Base-by-base conservation (phyloP, 2,113 vertebrate genomes). In the Entosphenus tridentatus region DNA sequence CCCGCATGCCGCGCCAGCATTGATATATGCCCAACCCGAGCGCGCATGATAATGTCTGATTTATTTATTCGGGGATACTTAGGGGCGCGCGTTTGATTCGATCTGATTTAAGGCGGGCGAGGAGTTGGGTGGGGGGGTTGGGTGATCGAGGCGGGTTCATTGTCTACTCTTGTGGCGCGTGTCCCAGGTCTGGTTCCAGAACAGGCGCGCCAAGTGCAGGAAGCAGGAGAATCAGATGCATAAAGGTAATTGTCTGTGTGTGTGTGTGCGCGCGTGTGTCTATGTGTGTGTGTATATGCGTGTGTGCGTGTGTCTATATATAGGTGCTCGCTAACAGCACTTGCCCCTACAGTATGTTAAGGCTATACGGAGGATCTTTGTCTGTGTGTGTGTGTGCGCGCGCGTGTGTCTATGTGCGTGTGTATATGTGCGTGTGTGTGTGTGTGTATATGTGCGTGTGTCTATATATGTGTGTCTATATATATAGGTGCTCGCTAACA, bases 161-260 rank as follows among this genome's bases (percentile, higher is more conserved):
- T 7, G 39, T 39, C 39, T 39, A 5, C 39, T 39, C 39, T 39
- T 39, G 39, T 39, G 4, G 39, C 39, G 39, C 39, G 39, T 39
- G 39, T 39, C 6, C n/a, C 62, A 65, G 62, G 62, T 65, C 21
- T 65, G 62, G 62, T 65, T 65, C 21, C 62, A 65, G 62, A 65
- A 65, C 62, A 65, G 62, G 21, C 62, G 62, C 10, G 62, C 62
- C 62, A 65, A 65, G 11, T 65, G 62, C 10, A n/a, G 62, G n/a
- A 65, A 65, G 11, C 62, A 65, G 62, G 62, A 65, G 62, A 65
- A 65, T 11, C 62, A 65, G 11, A 65, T 65, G 62, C 62, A 65
- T 65, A 65, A 65, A 65, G 62, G 62, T 65, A 65, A n/a, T 9
- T 65, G 10, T 9, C 10, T n/a, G 62, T 21, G 62, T 62, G 16